Evolutionary conservation across 2,113 vertebrate genomes (phyloP), one percentile per base, ranked within the genome.

Genomic region (Erinaceus europaeus): DNA sequence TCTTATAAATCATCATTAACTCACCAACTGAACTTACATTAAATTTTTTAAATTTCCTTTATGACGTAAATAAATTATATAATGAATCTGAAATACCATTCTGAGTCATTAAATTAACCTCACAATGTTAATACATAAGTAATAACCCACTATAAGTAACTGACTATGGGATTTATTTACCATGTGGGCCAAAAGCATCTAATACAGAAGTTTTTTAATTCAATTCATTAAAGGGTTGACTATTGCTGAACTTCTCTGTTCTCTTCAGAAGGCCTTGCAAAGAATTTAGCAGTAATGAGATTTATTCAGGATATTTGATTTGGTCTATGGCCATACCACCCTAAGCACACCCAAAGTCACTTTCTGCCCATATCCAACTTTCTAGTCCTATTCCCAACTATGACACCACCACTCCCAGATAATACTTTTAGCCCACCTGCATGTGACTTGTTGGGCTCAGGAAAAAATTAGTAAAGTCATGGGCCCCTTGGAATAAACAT

Each of bases 51-150:
- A 77, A 74, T 87, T 88, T 72, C 50, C 65, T 65, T 78, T 93
- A 76, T 34, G 2, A 91, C 87, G 79, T 86, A 92, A 88, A 93
- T 90, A 48, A 87, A 53, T 25, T 68, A 81, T 75, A 68, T 25
- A 73, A 92, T 88, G 73, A 92, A 72, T 29, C 57, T 42, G 61
- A 88, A 75, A 68, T 27, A 84, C 42, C 46, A 72, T 15, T 34
- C 25, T 79, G 71, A 85, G 74, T 73, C 55, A 78, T 38, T 34
- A 81, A 88, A n/a, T 71, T 87, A 86, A 74, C 20, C 52, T 27
- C 68, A 52, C 57, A 73, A 52, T 73, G 71, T 40, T 89, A 48
- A 42, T 21, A 27, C 48, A 44, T 21, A 72, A 72, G 71, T 65
- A n/a, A 57, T 20, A 21, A 12, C 40, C 71, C 6, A 2, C 57